Evolutionary conservation across 2,113 vertebrate genomes (phyloP), one percentile per base, ranked within the genome.

Genomic region (Daboia siamensis): DNA sequence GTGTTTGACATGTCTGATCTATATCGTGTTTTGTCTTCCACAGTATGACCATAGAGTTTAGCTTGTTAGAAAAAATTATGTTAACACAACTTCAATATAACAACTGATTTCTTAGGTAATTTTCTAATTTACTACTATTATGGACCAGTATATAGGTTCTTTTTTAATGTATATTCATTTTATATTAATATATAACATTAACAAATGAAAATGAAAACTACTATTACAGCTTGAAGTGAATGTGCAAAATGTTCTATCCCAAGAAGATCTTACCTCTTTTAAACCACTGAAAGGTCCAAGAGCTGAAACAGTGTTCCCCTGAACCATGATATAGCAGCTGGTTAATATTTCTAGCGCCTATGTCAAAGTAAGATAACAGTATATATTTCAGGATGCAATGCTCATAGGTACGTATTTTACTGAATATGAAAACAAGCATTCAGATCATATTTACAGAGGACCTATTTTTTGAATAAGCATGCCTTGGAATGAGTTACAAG

Each of bases 251-350:
- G 10, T 74, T 56, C 1, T 84, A 24, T 59, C 15, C 20, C 1
- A 33, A 90, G 44, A 26, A 85, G 23, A 90, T 90, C 94, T 96
- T 94, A 99, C 99, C 98, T 99, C 99, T 96, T 99, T 99, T 52
- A 99, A 97, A 17, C 99, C 99, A 88, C 87, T 97, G 91, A 97
- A 98, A 23, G 99, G 99, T 57, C 99, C 99, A 90, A 99, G 97
- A 56, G 98, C 98, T 54, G 99, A 99, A 92, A 99, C 99, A 0
- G 99, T 99, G 97, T 99, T 99, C 17, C 99, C 99, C 95, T 99
- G 99, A 94, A 99, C 99, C 99, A 99, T 98, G 92, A 99, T 98
- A 5, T 99, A 99, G 96, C 99, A 99, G 97, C 97, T 98, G 44
- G 99, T 99, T 95, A 99, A 95, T 87, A 99, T 96, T 96, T 99